Base-by-base conservation (phyloP, 2,888 invertebrate species). In the Scrobipalpa costella region DNA sequence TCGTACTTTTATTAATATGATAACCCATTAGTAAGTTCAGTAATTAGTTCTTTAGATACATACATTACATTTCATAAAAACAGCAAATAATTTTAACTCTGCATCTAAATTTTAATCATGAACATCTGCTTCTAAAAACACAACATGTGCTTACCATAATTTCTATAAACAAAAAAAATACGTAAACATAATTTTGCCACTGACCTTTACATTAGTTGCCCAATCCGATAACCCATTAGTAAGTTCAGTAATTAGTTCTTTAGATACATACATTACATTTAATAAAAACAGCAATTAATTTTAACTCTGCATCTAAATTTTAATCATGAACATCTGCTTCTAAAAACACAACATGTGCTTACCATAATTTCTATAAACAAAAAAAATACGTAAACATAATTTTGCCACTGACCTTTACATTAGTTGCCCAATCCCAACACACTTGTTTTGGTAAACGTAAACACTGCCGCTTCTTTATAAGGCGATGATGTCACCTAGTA, bases 401-500 rank as follows among this genome's bases (percentile, higher is more conserved):
- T 17, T 60, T 49, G 60, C 33, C 47, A 47, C 17, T 60, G 60
- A 60, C 60, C 60, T 60, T 60, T 34, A 44, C 9, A 50, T 19
- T 60, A n/a, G 55, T 44, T 52, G 52, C 44, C 49, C 15, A 17
- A 57, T 40, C 44, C 49, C 9, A 63, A 57, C 52, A 19, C 58
- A 44, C 17, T 64, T 66, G 62, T 66, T 62, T 64, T 60, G 59
- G 62, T 57, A 21, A 36, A 19, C 27, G 27, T 58, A 63, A 63
- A 61, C 47, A 60, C 36, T 40, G 59, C 64, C 64, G 64, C 65
- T 67, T 68, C 75, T 77, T 75, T 73, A 69, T 70, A 71, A 68
- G 66, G 67, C 52, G 75, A 73, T 83, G 83, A 84, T 83, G 79
- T 81, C 83, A 84, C 74, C 73, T 68, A 72, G 72, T 71, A 69